A percentile compares a stretch with the other conserved stretches of the same genome.
These are phyloP conservation scores for Slavum lentiscoides DNA, from an alignment of 2,888 invertebrate genomes.

Conservation along the genomic window DNA sequence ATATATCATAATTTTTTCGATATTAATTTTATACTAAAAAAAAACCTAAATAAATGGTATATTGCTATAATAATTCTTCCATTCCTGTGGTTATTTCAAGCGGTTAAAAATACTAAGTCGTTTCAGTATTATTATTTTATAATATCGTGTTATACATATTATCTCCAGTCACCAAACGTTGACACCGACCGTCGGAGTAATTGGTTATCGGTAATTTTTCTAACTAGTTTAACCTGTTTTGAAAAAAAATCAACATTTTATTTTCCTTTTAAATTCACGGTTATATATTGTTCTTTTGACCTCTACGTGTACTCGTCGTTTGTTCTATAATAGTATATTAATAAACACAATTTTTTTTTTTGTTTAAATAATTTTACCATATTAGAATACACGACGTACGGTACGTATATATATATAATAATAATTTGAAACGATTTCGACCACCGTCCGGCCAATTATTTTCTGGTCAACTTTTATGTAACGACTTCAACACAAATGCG, in stretches of 20 bases:
- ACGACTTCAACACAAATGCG: neutral
- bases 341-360: too few species aligned
- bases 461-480: too few species aligned
- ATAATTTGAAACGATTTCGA: too few species aligned
- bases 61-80: too few species aligned
- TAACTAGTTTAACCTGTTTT: constrained; percentile 18
- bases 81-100: neutral
- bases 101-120: neutral
- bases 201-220: neutral
- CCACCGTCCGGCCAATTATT: too few species aligned
- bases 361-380: too few species aligned
- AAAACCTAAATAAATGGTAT: too few species aligned
- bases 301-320: neutral
- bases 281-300: neutral
- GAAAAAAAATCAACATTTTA: neutral
- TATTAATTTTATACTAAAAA: too few species aligned
- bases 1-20: too few species aligned
- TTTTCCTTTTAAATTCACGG: neutral
- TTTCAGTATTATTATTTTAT: neutral
- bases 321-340: neutral
- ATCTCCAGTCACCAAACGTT: constrained; percentile 4
- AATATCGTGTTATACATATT: neutral
- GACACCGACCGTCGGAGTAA: neutral
- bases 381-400: too few species aligned
- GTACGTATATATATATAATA: too few species aligned